Base-by-base conservation (phyloP, 1,140 invertebrate species). In the Penaeus indicus region DNA sequence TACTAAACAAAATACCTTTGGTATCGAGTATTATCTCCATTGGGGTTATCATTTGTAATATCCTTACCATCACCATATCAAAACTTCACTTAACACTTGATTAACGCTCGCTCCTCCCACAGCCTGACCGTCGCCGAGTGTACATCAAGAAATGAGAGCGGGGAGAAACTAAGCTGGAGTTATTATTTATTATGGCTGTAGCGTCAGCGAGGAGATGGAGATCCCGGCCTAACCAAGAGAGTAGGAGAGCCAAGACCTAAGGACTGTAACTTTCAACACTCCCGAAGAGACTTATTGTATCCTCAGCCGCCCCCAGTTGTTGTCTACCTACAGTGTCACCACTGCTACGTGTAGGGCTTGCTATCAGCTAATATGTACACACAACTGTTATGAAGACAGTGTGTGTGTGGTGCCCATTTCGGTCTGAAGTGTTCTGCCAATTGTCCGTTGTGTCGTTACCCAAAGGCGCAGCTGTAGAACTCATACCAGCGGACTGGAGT, bases 371-470 rank as follows among this genome's bases (percentile, higher is more conserved):
- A 21, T 75, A 61, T 27, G 81, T 84, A 61, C 81, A 63, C 61
- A 88, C 78, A 80, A 64, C 81, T 88, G 87, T 88, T 88, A 88
- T 88, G 87, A 88, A 88, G 81, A 84, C 87, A 88, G 81, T 82
- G 47, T 84, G 61, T 84, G 87, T 38, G 75, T 42, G 75, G 32
- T n/a, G 75, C 47, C n/a, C 47, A 78, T 21, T 78, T 78, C 75
- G 16, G 32, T 32, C 75, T 78, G 16, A 21, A 78, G 47, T 78
- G 47, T 38, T 38, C 47, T 78, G 47, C 32, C 47, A 22, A 27
- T 78, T 78, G 32, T 47, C 75, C 27, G 32, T 27, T 27, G 21
- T 42, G 21, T 78, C 38, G 18, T 32, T 32, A 5, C 27, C 25
- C 72, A 60, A 27, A 60, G 25, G 61, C 61, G 21, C 27, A 60